Evolutionary conservation across 2,797 vertebrate species (phyloP).

Genomic region (Malurus leucopterus): DNA sequence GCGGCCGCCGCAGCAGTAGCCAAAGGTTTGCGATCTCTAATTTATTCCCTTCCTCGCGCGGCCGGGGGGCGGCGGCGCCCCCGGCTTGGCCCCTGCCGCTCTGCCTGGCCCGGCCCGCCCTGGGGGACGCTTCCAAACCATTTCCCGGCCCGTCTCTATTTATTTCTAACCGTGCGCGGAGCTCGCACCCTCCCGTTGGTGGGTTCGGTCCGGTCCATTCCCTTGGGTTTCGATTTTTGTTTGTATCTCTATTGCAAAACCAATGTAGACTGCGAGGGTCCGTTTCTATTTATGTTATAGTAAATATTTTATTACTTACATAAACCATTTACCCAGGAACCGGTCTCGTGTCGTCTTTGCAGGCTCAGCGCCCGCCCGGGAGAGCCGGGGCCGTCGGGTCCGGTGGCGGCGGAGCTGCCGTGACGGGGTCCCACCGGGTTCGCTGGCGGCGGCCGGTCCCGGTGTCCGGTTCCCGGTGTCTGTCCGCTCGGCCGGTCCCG

Average conservation of each 20-base stretch:
- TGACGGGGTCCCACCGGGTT: no score
- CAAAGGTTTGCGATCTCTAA: slow-evolving; percentile 61
- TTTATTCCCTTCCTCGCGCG: slow-evolving; percentile 22
- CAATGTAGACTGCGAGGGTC: slow-evolving; percentile 92
- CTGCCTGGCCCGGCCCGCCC: not conserved
- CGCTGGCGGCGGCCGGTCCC: no score
- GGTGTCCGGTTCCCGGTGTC: not conserved
- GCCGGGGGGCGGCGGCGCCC: not conserved
- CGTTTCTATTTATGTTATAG: slow-evolving; percentile 99
- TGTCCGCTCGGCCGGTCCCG: no score
- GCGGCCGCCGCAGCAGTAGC: slow-evolving; percentile 51
- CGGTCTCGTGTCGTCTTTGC: slow-evolving; percentile 90
- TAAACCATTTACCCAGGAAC: slow-evolving; percentile 98
- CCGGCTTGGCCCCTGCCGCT: not conserved
- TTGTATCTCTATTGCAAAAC: slow-evolving; percentile 85
- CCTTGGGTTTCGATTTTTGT: slow-evolving; percentile 64
- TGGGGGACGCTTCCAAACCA: not conserved
- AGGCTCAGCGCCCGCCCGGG: not conserved
- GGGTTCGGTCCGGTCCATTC: slow-evolving; percentile 29
- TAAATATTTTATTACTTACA: slow-evolving; percentile 99
- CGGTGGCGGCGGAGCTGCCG: not conserved
- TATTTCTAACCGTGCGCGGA: slow-evolving; percentile 94
- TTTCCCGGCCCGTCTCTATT: slow-evolving; percentile 84
- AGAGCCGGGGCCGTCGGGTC: not conserved
- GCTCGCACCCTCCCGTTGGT: slow-evolving; percentile 62